Evolutionary conservation across 2,888 invertebrate genomes (phyloP).

Genomic region (Eristalinus aeneus): DNA sequence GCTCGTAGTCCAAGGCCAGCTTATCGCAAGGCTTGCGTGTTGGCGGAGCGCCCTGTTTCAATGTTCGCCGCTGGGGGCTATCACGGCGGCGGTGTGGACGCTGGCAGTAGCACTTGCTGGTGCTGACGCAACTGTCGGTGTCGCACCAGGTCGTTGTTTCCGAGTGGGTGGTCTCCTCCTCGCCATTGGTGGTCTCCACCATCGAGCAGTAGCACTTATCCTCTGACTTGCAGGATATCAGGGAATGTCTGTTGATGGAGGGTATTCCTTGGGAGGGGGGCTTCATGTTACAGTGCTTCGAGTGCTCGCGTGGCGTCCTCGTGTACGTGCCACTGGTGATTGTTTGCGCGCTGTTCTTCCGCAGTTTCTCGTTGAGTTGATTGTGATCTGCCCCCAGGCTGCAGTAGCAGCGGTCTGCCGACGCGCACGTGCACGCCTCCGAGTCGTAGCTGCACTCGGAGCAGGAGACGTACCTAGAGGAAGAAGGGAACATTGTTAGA

Average conservation of each 20-base stretch:
- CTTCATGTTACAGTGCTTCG: conserved; percentile 71
- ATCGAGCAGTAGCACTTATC: conserved; percentile 86
- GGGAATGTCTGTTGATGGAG: conserved; percentile 76
- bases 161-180: conserved; percentile 79
- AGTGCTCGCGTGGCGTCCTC: conserved; percentile 73
- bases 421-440: conserved; percentile 89
- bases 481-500: conserved; percentile 40
- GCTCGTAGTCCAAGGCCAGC: conserved; percentile 88
- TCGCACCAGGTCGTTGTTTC: conserved; percentile 84
- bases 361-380: conserved; percentile 72
- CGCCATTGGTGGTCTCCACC: conserved; percentile 81
- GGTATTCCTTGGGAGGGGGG: conserved; percentile 21
- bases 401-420: conserved; percentile 93
- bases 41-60: conserved; percentile 78
- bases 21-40: conserved; percentile 82
- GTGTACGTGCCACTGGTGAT: conserved; percentile 64
- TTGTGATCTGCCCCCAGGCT: conserved; percentile 85
- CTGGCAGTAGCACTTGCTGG: conserved; percentile 93
- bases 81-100: conserved; percentile 53
- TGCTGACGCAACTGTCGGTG: conserved; percentile 92
- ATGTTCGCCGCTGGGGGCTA: conserved; percentile 49
- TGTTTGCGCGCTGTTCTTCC: conserved; percentile 45
- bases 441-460: conserved; percentile 94
- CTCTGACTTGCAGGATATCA: conserved; percentile 81
- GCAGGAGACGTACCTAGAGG: conserved; percentile 88